A percentile compares a stretch with the other conserved stretches of the same genome.
These are phyloP conservation scores for Cyanistes caeruleus DNA, from an alignment of 2,113 vertebrate genomes.

Conservation along the genomic window DNA sequence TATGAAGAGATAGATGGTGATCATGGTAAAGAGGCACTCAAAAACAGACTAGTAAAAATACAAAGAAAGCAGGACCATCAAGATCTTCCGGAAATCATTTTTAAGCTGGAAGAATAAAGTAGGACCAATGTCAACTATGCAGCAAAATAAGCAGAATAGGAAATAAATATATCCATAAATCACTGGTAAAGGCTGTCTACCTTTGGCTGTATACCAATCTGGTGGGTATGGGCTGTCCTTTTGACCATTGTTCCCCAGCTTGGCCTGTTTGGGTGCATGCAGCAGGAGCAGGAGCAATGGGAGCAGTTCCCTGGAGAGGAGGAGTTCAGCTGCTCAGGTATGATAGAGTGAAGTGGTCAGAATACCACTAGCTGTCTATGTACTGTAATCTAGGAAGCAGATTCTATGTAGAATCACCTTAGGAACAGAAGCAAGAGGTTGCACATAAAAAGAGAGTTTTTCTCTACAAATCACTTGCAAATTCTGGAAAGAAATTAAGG, in stretches of 20 bases:
- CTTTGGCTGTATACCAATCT: too few species aligned
- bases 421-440: not conserved
- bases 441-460: not conserved
- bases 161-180: not conserved
- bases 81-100: not conserved
- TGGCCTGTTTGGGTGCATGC: not conserved
- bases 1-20: not conserved
- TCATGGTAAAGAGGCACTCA: not conserved
- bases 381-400: not conserved
- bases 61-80: not conserved
- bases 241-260: not conserved
- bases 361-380: fast-evolving
- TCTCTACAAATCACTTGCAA: not conserved
- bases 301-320: not conserved
- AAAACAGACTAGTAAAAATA: not conserved
- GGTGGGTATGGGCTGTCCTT: not conserved
- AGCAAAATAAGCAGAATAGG: not conserved
- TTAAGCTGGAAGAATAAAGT: not conserved
- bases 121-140: not conserved
- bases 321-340: not conserved
- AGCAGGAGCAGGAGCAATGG: not conserved
- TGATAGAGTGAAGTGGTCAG: not conserved
- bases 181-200: too few species aligned
- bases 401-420: not conserved
- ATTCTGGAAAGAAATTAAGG: not conserved